Evolutionary conservation across 2,113 vertebrate genomes (phyloP), one percentile per base, ranked within the genome.

Genomic region (Macquaria australasica): DNA sequence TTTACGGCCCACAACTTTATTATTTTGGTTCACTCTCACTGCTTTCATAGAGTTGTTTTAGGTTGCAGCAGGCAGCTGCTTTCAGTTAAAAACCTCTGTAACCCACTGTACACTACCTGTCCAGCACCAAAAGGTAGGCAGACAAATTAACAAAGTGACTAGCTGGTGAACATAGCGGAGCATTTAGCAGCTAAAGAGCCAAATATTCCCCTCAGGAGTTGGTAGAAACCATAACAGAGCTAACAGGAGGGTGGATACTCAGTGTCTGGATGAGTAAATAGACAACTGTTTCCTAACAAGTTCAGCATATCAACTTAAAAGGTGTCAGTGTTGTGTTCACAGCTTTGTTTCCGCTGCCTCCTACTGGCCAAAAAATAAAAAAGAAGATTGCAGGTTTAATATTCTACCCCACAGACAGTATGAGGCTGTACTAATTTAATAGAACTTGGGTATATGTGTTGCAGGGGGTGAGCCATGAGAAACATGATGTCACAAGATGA

Each of bases 261-360:
- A 1, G 1, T 60, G 58, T 59, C n/a, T 34, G 23, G 4, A 39
- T 37, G 59, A 63, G 23, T 39, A 55, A 31, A 78, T 25, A 50
- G 0, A 43, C 14, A 62, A 21, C 25, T 37, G 51, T 28, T 72
- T 2, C 3, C 43, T 21, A n/a, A 55, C 14, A 56, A 9, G 41
- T 60, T 69, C 7, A 8, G 45, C 21, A 34, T 14, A 16, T 28
- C 18, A 60, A 23, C n/a, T 72, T n/a, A 0, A 72, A 41, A 34
- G 18, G 25, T 21, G 48, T 53, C 18, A 41, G 3, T 43, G 2
- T 50, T 53, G 3, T 28, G 62, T 56, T 56, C 25, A 58, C 48
- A 31, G 16, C 45, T 53, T 53, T 58, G 37, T 45, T 56, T 73
- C 31, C 14, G 48, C 58, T 73, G 68, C 68, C 68, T 15, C 59